Evolutionary conservation across 2,797 vertebrate genomes (phyloP), one percentile per base, ranked within the genome.

Genomic region (Rhinatrema bivittatum): DNA sequence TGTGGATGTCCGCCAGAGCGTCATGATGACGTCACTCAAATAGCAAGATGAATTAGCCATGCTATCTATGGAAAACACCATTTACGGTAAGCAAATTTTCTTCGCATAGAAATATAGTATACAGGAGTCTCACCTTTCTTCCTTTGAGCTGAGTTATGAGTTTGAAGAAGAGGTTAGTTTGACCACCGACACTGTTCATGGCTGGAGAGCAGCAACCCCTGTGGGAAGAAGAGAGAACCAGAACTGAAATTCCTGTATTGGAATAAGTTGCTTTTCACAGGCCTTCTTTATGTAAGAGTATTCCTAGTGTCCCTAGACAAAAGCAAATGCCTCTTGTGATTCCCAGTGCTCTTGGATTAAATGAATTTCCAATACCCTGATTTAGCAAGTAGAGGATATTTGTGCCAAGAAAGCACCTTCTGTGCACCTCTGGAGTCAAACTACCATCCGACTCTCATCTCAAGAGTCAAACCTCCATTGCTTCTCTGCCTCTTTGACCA

Each of bases 151-250:
- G 78, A 0, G 75, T 83, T 61, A 70, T 79, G 61, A 82, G 7
- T 50, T 80, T 81, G 74, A 84, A 85, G 17, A 72, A 70, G 47
- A 81, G 82, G 48, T 84, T 85, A 39, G 79, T 59, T 0, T 85
- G 81, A 5, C 81, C 81, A 4, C 47, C 62, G 43, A 38, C 69
- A 4, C 41, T 34, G 31, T 16, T 62, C 34, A 65, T 68, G 44
- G 60, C 36, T 5, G 59, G 30, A 28, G 56, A 74, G 54, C 76
- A 47, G 9, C 61, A 26, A 23, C 72, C 70, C 1, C 70, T 78
- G 42, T 0, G 4, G n/a, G 46, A 18, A 27, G 25, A 31, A n/a
- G 29, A 9, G 20, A 16, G 16, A 32, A 11, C 10, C 3, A 29
- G 34, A 17, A 13, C 10, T n/a, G 18, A 6, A 2, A 12, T 16